Percentiles rank a stretch among this genome's conserved stretches.
Evolutionary conservation across 2,113 vertebrate genomes (phyloP).

Genomic region (Natator depressus): DNA sequence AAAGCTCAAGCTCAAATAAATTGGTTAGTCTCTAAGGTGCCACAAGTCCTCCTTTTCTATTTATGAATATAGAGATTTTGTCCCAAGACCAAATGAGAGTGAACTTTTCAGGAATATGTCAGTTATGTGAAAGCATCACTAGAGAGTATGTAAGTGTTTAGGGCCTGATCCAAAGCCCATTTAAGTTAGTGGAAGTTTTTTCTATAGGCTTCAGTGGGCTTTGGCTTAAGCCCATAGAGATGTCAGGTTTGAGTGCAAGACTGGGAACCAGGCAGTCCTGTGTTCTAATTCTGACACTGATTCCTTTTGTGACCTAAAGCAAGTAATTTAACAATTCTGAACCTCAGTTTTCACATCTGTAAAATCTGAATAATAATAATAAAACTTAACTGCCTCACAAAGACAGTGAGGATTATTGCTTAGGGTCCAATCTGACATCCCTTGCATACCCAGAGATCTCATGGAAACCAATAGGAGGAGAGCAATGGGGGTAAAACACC

Average conservation of each 20-base stretch:
- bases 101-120: background rate
- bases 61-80: background rate
- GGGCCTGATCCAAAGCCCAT: background rate
- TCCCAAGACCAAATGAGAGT: background rate
- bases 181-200: background rate
- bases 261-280: background rate
- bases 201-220: background rate
- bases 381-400: background rate
- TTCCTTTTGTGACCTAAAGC: background rate
- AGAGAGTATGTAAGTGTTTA: background rate
- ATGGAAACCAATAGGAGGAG: background rate
- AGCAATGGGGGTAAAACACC: no score
- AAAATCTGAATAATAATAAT: background rate
- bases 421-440: background rate
- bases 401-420: background rate
- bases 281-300: background rate
- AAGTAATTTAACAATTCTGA: background rate
- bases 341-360: background rate
- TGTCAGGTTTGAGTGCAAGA: background rate
- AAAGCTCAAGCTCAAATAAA: no score
- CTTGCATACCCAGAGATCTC: background rate
- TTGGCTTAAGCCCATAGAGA: background rate
- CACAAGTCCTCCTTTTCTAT: no score
- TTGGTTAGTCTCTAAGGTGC: no score
- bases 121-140: constrained; percentile 1